A percentile compares a stretch with the other conserved stretches of the same genome.
Evolutionary conservation across 1,140 invertebrate genomes (phyloP).

Genomic region (Hycleus phaleratus): DNA sequence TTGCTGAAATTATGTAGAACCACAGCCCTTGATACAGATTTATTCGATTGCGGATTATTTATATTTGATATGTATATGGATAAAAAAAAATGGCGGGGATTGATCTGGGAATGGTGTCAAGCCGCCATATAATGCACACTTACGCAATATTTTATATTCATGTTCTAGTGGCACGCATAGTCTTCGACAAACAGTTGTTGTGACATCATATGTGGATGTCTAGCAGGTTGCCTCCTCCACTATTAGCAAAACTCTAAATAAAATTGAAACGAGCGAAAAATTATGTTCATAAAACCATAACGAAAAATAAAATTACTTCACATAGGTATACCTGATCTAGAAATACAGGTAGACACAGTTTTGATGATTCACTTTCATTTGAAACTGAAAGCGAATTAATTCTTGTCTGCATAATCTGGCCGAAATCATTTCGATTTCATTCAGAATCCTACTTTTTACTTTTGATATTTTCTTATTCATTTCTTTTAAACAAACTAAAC

Average conservation of each 20-base stretch:
- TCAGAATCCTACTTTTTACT: slow-evolving; percentile 12
- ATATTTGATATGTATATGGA: neutral
- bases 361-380: slow-evolving; percentile 16
- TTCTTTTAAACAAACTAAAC: too few species aligned
- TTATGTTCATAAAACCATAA: too few species aligned
- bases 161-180: slow-evolving; percentile 23
- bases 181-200: slow-evolving; percentile 25
- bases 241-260: slow-evolving; percentile 6
- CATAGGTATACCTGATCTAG: too few species aligned
- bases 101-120: slow-evolving; percentile 33
- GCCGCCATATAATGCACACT: slow-evolving; percentile 21
- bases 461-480: too few species aligned
- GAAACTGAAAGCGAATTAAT: neutral
- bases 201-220: slow-evolving; percentile 20
- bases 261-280: too few species aligned
- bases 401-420: too few species aligned
- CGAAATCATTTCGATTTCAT: too few species aligned
- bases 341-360: slow-evolving; percentile 3
- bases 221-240: slow-evolving; percentile 16
- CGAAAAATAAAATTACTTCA: too few species aligned
- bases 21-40: neutral
- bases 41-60: neutral
- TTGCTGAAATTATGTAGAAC: too few species aligned
- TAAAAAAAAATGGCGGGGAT: slow-evolving; percentile 3
- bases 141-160: slow-evolving; percentile 21